These are phyloP conservation scores for Rotaria sp. DNA, from an alignment of 2,888 invertebrate genomes.

Conservation along the genomic window DNA sequence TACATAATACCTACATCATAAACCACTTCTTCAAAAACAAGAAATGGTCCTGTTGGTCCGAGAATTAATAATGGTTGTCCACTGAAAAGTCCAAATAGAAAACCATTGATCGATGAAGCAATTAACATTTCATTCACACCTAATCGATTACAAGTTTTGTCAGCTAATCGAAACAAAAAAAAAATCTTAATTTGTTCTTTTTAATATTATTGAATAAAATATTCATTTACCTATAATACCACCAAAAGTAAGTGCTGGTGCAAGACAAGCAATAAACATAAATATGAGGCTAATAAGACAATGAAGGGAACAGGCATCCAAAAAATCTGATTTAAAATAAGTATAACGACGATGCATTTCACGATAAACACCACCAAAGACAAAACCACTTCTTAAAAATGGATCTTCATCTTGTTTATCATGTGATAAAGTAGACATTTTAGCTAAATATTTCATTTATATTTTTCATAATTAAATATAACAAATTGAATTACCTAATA, in stretches of 20 bases:
- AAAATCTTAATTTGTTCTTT: not conserved
- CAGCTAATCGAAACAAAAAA: conserved; percentile 31
- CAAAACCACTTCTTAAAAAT: conserved; percentile 33
- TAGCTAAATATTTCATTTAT: not conserved
- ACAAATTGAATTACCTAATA: not conserved
- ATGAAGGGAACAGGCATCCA: conserved; percentile 33
- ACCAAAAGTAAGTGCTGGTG: conserved; percentile 37
- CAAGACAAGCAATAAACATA: conserved; percentile 38
- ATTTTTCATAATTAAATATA: not conserved
- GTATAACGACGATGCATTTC: conserved; percentile 37
- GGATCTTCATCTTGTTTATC: conserved; percentile 35
- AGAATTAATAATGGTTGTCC: conserved; percentile 91
- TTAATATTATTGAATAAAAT: not conserved
- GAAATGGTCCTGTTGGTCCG: conserved; percentile 87
- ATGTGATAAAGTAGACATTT: not conserved
- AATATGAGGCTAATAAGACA: conserved; percentile 37
- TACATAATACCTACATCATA: conserved; percentile 59
- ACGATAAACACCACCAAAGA: conserved; percentile 32
- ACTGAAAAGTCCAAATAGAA: conserved; percentile 76
- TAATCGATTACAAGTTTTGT: conserved; percentile 62
- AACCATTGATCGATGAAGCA: conserved; percentile 71
- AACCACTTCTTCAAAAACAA: conserved; percentile 86
- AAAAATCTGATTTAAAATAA: conserved; percentile 34
- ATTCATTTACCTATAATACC: conserved; percentile 37
- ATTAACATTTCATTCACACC: conserved; percentile 87